Conservation (phyloP, 2,113 vertebrate genomes). For the Lophius piscatorius region DNA sequence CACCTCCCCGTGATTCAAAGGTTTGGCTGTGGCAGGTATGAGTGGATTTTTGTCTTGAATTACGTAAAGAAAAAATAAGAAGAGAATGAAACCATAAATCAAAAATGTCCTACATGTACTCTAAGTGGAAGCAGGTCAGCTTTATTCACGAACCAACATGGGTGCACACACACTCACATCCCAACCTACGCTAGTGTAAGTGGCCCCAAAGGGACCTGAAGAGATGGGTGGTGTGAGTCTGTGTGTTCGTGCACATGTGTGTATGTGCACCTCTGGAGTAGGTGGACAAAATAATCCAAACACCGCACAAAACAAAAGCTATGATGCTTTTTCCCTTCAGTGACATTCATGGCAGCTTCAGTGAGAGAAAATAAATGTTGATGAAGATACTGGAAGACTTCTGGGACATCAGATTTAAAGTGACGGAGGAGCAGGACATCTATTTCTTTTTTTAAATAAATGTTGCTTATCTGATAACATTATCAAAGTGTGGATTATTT, state of each 20-base stretch:
- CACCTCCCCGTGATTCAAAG: constrained; percentile 3
- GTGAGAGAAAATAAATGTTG: constrained; percentile 2
- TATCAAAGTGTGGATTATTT: no score
- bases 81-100: constrained; percentile 23
- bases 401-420: constrained; percentile 15
- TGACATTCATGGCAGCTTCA: background rate
- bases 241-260: background rate
- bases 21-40: background rate
- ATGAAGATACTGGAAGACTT: background rate
- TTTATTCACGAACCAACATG: constrained; percentile 15
- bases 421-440: constrained; percentile 17
- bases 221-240: constrained; percentile 14
- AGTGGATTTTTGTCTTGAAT: background rate
- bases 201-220: constrained; percentile 52
- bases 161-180: constrained; percentile 5
- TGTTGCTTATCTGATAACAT: no score
- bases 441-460: no score
- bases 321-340: constrained; percentile 1
- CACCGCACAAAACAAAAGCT: background rate
- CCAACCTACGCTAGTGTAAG: constrained; percentile 31
- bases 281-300: constrained; percentile 1
- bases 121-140: constrained; percentile 10
- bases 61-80: background rate
- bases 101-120: constrained; percentile 2
- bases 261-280: background rate